phyloP scores from a whole-genome alignment of 1,140 invertebrate genomes.

The Leptopilina boulardi region DNA sequence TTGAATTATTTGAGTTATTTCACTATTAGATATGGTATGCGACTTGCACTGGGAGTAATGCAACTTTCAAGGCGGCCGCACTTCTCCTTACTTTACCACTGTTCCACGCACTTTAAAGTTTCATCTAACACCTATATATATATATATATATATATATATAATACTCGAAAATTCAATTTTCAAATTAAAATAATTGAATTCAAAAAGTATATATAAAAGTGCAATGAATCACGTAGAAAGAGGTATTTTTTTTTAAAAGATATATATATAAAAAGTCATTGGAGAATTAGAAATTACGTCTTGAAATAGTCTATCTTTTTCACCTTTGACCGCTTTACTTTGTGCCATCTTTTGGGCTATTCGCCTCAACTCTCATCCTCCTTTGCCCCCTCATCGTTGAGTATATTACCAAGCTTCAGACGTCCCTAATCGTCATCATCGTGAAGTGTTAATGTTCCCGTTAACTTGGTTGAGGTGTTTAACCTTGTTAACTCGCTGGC shows the following conservation, averaged over 20 bases:
- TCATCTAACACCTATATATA: conserved; percentile 10
- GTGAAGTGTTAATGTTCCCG: conserved; percentile 75
- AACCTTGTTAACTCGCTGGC: conserved; percentile 75
- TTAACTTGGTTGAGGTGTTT: conserved; percentile 76
- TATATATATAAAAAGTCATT: not conserved
- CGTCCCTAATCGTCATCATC: conserved; percentile 76
- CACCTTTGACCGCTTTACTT: conserved; percentile 52
- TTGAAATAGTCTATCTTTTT: conserved; percentile 50
- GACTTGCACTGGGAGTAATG: conserved; percentile 50
- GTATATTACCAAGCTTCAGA: conserved; percentile 56
- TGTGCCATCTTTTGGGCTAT: conserved; percentile 54
- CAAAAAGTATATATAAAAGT: no score
- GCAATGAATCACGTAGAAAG: no score
- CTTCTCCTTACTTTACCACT: conserved; percentile 27
- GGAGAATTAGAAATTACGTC: not conserved
- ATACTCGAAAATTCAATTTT: not conserved
- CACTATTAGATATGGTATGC: conserved; percentile 73
- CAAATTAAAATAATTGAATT: no score
- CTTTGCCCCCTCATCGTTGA: not conserved
- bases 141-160: no score
- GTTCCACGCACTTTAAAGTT: conserved; percentile 10
- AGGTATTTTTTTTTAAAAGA: no score
- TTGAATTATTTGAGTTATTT: conserved; percentile 74
- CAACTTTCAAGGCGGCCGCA: conserved; percentile 43
- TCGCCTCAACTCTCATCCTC: conserved; percentile 51